Evolutionary conservation across 2,113 vertebrate genomes (phyloP).

Genomic region (Telmatochromis bifrenatus): DNA sequence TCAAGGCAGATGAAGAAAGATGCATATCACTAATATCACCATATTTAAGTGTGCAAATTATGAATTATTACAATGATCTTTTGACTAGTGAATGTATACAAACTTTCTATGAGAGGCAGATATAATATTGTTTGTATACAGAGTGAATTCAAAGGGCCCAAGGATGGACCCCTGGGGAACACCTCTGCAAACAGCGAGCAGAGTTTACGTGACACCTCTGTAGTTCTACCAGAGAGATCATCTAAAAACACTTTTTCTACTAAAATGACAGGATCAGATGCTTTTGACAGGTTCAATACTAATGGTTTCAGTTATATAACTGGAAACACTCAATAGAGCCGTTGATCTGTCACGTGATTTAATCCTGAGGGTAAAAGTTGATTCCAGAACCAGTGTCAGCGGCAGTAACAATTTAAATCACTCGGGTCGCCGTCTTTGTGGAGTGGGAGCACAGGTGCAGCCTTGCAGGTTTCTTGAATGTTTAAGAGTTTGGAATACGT

Average conservation of each 20-base stretch:
- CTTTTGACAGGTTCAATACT: not conserved
- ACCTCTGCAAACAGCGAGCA: too few relatives aligned
- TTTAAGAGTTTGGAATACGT: not conserved
- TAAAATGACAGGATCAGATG: not conserved
- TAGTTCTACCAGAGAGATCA: not conserved
- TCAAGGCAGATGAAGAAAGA: not conserved
- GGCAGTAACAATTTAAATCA: not conserved
- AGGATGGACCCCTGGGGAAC: not conserved
- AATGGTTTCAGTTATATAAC: not conserved
- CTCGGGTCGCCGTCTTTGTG: not conserved
- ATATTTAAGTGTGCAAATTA: not conserved
- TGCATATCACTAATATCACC: not conserved
- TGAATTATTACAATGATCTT: not conserved
- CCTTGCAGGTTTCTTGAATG: not conserved
- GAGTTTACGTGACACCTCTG: too few relatives aligned
- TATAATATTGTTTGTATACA: not conserved
- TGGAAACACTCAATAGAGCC: rapidly evolving
- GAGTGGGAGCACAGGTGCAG: not conserved
- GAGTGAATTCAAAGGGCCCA: not conserved
- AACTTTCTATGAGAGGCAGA: rapidly evolving
- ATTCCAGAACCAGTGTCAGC: not conserved
- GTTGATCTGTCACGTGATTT: not conserved
- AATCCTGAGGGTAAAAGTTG: not conserved
- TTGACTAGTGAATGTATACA: not conserved
- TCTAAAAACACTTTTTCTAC: not conserved